Conservation (phyloP, 2,797 vertebrate genomes). For the Macrochelys suwanniensis region DNA sequence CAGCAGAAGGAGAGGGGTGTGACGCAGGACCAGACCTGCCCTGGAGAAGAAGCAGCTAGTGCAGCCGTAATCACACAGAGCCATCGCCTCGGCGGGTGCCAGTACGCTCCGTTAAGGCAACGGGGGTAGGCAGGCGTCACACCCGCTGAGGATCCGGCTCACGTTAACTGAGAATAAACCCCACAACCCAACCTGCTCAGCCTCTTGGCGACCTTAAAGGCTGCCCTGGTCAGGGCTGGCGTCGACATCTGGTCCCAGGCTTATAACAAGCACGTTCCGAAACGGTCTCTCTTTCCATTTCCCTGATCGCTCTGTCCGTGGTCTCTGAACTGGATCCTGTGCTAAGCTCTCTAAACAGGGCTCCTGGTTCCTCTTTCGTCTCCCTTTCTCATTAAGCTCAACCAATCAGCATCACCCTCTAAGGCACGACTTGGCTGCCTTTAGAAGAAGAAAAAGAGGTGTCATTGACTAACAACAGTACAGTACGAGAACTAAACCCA, state of each 20-base stretch:
- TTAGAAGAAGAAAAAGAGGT: neutral
- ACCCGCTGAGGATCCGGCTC: neutral
- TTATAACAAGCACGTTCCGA: neutral
- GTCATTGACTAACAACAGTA: neutral
- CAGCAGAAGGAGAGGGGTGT: neutral
- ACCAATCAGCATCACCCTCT: neutral
- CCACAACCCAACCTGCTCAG: neutral
- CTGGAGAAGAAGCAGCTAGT: neutral
- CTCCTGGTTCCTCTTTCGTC: no score
- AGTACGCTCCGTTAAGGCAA: fast-evolving
- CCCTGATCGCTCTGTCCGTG: neutral
- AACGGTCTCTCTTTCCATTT: neutral
- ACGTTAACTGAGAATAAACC: neutral
- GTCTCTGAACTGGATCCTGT: neutral
- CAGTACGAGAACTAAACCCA: neutral
- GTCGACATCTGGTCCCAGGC: neutral
- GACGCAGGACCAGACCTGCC: neutral
- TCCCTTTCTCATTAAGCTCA: no score
- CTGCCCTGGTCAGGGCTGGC: no score
- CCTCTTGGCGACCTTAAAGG: neutral
- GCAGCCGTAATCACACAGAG: neutral
- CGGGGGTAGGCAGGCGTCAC: neutral
- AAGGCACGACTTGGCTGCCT: slow-evolving; percentile 56
- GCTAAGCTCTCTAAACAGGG: neutral
- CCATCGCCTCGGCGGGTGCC: neutral